Evolutionary conservation across 2,797 vertebrate species (phyloP), one percentile per base, ranked within the genome.

Genomic region (Halcyon smyrnensis): DNA sequence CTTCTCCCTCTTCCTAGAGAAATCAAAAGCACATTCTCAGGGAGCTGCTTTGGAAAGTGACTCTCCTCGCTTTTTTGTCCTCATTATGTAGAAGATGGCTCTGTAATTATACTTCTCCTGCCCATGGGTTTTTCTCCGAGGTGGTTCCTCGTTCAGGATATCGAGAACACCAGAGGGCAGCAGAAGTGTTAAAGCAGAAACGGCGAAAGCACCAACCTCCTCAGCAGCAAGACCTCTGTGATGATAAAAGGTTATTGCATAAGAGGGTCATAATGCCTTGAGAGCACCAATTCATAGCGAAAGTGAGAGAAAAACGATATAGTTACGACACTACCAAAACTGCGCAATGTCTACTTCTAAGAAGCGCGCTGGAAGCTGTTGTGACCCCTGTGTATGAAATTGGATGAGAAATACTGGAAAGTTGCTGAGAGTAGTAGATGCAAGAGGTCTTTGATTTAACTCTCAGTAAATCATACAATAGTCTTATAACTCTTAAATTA

Each of bases 151-250:
- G 0, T 34, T 63, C 87, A 21, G 79, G 63, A 63, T 67, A 41
- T 87, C 83, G 73, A 28, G 76, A 88, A 96, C 96, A 96, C 62
- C 95, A 97, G 96, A 95, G 91, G 96, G 94, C 96, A 94, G 94
- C 93, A 96, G 3, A 89, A 94, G 87, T 95, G 95, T 74, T 90
- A 79, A 84, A 90, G 87, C 83, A 93, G 60, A 63, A 90, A 64
- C 19, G 74, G 51, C 73, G 37, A 81, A 79, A 91, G 83, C 70
- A 73, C 68, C 79, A 51, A 69, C 82, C 70, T 89, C 53, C 84
- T 67, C 84, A 45, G 4, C 25, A 84, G 79, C 82, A 95, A 76
- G 69, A 78, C 48, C 69, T 90, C 79, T 73, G 15, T 0, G 76
- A 84, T 15, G 70, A 53, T 48, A 81, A 64, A 91, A 62, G 0